Conservation (phyloP, 2,888 invertebrate genomes). For the Oligia latruncula region DNA sequence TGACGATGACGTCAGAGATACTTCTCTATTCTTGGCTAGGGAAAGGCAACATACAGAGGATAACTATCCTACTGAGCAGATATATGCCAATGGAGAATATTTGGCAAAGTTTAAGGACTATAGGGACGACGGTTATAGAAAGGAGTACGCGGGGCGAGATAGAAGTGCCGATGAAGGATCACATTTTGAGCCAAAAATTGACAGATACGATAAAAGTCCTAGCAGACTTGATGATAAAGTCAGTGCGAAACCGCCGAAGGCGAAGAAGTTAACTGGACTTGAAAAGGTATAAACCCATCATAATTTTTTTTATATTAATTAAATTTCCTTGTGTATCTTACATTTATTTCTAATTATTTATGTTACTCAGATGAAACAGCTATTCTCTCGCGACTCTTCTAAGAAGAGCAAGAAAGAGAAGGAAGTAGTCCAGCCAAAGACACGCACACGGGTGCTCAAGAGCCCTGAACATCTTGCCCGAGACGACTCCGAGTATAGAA, state of each 20-base stretch:
- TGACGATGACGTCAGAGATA: conserved; percentile 92
- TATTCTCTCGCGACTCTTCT: conserved; percentile 93
- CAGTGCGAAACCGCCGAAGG: conserved; percentile 90
- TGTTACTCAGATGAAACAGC: conserved; percentile 91
- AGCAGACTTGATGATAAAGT: conserved; percentile 87
- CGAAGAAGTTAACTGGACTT: conserved; percentile 93
- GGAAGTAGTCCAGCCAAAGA: conserved; percentile 88
- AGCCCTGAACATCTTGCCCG: conserved; percentile 89
- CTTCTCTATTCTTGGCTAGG: conserved; percentile 93
- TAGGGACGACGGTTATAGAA: conserved; percentile 81
- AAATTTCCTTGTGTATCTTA: background rate
- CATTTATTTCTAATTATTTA: background rate
- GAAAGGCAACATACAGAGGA: conserved; percentile 94
- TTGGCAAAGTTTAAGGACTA: conserved; percentile 80
- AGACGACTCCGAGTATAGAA: conserved; percentile 86
- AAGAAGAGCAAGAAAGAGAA: conserved; percentile 93
- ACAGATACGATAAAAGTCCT: conserved; percentile 90
- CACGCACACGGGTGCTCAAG: conserved; percentile 89
- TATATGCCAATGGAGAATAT: conserved; percentile 86
- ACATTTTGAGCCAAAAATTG: conserved; percentile 91
- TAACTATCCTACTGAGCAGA: conserved; percentile 87
- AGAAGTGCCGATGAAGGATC: conserved; percentile 92
- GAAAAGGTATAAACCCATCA: conserved; percentile 89
- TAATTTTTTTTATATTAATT: background rate
- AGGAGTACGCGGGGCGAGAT: conserved; percentile 83